Evolutionary conservation across 2,888 invertebrate genomes (phyloP).

Genomic region (Hypsopygia costalis): DNA sequence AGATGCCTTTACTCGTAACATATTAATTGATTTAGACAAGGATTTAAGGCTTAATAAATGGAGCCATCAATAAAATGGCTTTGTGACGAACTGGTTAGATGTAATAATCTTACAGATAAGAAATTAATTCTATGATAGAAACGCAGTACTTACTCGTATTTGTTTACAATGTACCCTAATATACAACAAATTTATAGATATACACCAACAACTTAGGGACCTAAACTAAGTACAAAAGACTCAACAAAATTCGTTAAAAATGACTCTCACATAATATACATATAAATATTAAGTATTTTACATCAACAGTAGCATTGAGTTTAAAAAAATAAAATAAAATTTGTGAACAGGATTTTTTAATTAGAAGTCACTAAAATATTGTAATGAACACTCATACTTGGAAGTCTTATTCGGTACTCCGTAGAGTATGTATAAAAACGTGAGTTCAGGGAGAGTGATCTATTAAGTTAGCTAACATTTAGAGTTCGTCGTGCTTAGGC

Average conservation of each 20-base stretch:
- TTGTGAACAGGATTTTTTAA: too few species aligned
- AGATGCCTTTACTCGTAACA: too few species aligned
- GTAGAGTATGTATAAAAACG: neutral
- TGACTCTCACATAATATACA: slow-evolving; percentile 25
- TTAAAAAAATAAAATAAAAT: too few species aligned
- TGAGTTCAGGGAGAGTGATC: neutral
- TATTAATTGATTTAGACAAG: too few species aligned
- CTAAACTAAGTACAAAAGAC: slow-evolving; percentile 61
- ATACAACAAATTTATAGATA: slow-evolving; percentile 43
- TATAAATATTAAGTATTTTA: neutral
- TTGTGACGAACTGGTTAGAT: neutral
- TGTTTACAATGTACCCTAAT: slow-evolving; percentile 17
- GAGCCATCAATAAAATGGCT: slow-evolving; percentile 3
- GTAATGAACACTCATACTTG: slow-evolving; percentile 12
- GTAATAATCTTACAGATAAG: slow-evolving; percentile 2
- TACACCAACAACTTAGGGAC: slow-evolving; percentile 44
- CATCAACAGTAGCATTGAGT: too few species aligned
- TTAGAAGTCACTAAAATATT: neutral
- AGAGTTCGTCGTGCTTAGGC: slow-evolving; percentile 98
- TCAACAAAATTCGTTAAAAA: slow-evolving; percentile 37
- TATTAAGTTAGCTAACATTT: slow-evolving; percentile 45
- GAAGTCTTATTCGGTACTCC: slow-evolving; percentile 13
- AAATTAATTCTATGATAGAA: slow-evolving; percentile 12
- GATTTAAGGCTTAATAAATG: neutral
- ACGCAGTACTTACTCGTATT: neutral